phyloP scores from a whole-genome alignment of 1,140 invertebrate species.

The Drosophila erecta region DNA sequence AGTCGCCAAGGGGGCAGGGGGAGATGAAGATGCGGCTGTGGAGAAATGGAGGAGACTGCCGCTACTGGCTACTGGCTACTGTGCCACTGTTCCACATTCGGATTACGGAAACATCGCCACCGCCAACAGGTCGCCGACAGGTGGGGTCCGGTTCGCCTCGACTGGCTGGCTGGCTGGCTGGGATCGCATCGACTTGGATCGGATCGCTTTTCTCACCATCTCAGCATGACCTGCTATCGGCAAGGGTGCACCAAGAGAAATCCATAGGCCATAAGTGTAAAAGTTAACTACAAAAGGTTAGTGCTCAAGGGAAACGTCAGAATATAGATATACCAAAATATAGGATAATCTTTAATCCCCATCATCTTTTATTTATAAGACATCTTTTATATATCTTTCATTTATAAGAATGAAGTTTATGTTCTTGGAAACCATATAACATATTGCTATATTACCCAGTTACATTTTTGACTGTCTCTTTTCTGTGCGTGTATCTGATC shows the following conservation, averaged over 20 bases:
- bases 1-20: conserved; percentile 21
- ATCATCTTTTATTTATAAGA: no score
- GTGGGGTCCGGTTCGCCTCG: conserved; percentile 58
- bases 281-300: no score
- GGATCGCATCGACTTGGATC: conserved; percentile 1
- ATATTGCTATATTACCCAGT: neutral
- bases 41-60: conserved; percentile 22
- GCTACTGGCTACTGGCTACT: conserved; percentile 38
- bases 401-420: no score
- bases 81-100: conserved; percentile 81
- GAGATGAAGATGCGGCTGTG: conserved; percentile 10
- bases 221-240: conserved; percentile 47
- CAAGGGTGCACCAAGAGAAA: conserved; percentile 14
- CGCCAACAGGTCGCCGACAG: conserved; percentile 55
- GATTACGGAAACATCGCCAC: conserved; percentile 72
- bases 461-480: neutral
- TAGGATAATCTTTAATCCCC: no score
- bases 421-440: no score
- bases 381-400: no score
- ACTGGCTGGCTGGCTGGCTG: conserved; percentile 5
- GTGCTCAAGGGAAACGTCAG: no score
- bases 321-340: neutral
- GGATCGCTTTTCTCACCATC: conserved; percentile 62
- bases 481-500: conserved; percentile 2
- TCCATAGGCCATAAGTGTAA: neutral